Evolutionary conservation across 1,140 invertebrate species (phyloP), one percentile per base, ranked within the genome.

Genomic region (Drosophila ficusphila): DNA sequence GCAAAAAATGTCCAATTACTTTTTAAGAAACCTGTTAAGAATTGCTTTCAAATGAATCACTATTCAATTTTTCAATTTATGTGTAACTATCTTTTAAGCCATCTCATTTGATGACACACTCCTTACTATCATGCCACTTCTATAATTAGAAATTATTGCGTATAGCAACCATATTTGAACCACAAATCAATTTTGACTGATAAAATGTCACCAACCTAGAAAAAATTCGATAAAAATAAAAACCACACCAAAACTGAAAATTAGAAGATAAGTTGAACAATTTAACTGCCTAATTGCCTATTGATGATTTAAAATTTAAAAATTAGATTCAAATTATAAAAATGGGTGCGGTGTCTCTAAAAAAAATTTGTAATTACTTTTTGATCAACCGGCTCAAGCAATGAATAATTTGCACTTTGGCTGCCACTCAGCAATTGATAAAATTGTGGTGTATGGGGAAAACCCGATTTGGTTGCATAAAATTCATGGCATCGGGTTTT

Each of bases 331-430:
- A n/a, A n/a, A n/a, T n/a, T n/a, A n/a, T n/a, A n/a, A n/a, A n/a
- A n/a, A n/a, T n/a, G n/a, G n/a, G n/a, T n/a, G n/a, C n/a, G n/a
- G n/a, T n/a, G n/a, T n/a, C n/a, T n/a, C n/a, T n/a, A n/a, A n/a
- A n/a, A n/a, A n/a, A n/a, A n/a, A n/a, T n/a, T n/a, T n/a, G n/a
- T n/a, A n/a, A n/a, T n/a, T n/a, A n/a, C n/a, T n/a, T n/a, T n/a
- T n/a, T n/a, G 34, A 49, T 19, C 4, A 18, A 18, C 21, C 38
- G 29, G n/a, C n/a, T n/a, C n/a, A n/a, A 39, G 62, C 42, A 69
- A 53, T 71, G 39, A 46, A 23, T 46, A 53, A 81, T 71, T 71
- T 81, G 60, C 60, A 77, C 61, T 76, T 68, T 76, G 48, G 44
- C 68, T 42, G 44, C 51, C 56, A 62, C 53, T 65, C 51, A 27